phyloP scores from a whole-genome alignment of 2,888 invertebrate species.

The Serrognathus titanus region DNA sequence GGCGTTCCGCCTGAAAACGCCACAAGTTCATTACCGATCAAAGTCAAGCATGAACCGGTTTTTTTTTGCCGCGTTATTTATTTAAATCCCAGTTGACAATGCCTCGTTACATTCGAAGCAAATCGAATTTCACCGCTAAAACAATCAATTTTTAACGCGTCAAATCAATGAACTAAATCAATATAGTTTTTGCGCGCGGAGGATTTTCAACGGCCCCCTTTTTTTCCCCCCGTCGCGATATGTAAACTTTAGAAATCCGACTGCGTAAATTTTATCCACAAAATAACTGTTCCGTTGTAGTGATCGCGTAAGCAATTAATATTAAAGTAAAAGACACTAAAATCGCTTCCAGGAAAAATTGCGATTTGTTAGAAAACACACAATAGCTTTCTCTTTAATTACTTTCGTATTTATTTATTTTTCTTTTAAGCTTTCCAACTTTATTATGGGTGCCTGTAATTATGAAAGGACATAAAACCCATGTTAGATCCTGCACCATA shows the following conservation, averaged over 20 bases:
- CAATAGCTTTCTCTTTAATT: too few relatives aligned
- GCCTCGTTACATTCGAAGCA: slow-evolving; percentile 41
- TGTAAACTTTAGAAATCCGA: not conserved
- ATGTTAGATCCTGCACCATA: too few relatives aligned
- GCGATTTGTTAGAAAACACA: too few relatives aligned
- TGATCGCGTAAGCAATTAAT: too few relatives aligned
- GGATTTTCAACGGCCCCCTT: not conserved
- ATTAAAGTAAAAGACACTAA: too few relatives aligned
- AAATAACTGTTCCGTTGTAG: not conserved
- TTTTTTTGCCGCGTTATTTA: slow-evolving; percentile 30
- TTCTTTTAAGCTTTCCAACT: too few relatives aligned
- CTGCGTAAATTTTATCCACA: not conserved
- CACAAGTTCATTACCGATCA: slow-evolving; percentile 44
- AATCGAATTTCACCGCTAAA: slow-evolving; percentile 43
- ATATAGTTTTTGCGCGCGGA: slow-evolving; percentile 23
- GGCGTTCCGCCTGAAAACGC: slow-evolving; percentile 42
- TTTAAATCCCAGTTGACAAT: slow-evolving; percentile 41
- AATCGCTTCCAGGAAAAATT: too few relatives aligned
- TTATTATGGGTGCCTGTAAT: too few relatives aligned
- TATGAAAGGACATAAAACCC: too few relatives aligned
- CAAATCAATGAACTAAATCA: slow-evolving; percentile 45
- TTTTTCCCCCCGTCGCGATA: not conserved
- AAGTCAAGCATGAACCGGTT: slow-evolving; percentile 34
- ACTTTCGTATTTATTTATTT: too few relatives aligned
- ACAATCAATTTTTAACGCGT: slow-evolving; percentile 44